Percentiles rank a stretch among this genome's conserved stretches.
Evolutionary conservation across 2,113 vertebrate genomes (phyloP).

Genomic region (Rhinogobius similis): DNA sequence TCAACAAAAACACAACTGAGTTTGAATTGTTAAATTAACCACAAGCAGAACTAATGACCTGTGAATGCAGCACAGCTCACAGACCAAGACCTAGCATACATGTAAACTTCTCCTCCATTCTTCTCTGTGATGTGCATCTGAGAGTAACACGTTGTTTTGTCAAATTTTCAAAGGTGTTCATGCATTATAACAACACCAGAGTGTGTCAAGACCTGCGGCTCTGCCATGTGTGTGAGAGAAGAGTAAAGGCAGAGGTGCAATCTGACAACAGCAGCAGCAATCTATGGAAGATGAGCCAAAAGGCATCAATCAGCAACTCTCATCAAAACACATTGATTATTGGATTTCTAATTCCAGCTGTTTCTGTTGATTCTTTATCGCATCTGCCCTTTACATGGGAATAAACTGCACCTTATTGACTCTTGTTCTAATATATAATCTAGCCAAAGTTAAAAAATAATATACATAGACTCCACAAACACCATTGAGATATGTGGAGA

Average conservation of each 20-base stretch:
- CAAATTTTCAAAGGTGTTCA: conserved; percentile 33
- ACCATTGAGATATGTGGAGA: too few species aligned
- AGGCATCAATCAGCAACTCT: neutral
- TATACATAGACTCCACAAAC: neutral
- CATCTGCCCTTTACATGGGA: neutral
- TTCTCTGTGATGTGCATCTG: conserved; percentile 8
- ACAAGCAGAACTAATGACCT: conserved; percentile 31
- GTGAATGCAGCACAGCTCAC: conserved; percentile 4
- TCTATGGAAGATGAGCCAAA: neutral
- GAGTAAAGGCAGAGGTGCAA: neutral
- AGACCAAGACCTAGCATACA: conserved; percentile 9
- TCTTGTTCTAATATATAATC: neutral
- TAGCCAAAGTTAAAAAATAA: neutral
- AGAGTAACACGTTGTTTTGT: conserved; percentile 21
- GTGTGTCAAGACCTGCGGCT: conserved; percentile 35
- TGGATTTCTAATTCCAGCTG: neutral
- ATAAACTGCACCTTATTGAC: conserved; percentile 1
- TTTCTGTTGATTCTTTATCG: neutral
- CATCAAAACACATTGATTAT: conserved; percentile 1
- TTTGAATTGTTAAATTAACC: conserved; percentile 20
- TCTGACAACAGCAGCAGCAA: conserved; percentile 1
- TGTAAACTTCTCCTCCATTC: neutral
- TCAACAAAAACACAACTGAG: conserved; percentile 12
- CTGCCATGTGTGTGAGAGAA: conserved; percentile 23
- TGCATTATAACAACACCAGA: conserved; percentile 44